Base-by-base conservation (phyloP, 2,888 invertebrate genomes). In the Harpalus rufipes region DNA sequence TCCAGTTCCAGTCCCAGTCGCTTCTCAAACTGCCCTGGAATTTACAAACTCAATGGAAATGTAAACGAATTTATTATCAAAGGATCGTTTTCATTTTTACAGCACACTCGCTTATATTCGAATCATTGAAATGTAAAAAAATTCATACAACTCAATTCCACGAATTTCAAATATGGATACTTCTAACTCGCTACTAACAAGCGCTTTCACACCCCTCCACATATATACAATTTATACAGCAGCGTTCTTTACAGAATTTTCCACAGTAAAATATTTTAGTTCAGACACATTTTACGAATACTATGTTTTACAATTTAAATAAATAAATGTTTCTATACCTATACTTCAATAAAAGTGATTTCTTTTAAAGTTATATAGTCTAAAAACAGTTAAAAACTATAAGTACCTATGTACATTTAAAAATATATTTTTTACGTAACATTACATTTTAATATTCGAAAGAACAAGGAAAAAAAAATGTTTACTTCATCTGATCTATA, bases 11-110 rank as follows among this genome's bases (percentile, higher is more conserved):
- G 32, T 32, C 32, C 39, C 25, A 59, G 16, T 14, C 59, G 59
- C 59, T 25, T 68, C 68, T 32, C 68, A 68, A 63, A 68, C 68
- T 68, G 44, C 44, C 72, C 72, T 44, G 44, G 32, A 74, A 74
- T 74, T 74, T 74, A 74, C 72, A 74, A 74, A 74, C 41, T 51
- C 41, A 74, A 68, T 68, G 68, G 68, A 39, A 74, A 74, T 74
- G 72, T 74, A 74, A 74, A 74, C 72, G 72, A 74, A 74, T 74
- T 74, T 74, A 18, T 74, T 74, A 44, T 74, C 72, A 74, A 74
- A 74, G 72, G 72, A 74, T 74, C 72, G 25, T 74, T 74, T 44
- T 68, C 68, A 68, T 68, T 68, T 63, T 68, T 68, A 14, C 39
- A 68, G 68, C 68, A 68, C 63, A 63, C 63, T 63, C 63, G 68